Evolutionary conservation across 2,113 vertebrate species (phyloP), one percentile per base, ranked within the genome.

Genomic region (Nettapus auritus): DNA sequence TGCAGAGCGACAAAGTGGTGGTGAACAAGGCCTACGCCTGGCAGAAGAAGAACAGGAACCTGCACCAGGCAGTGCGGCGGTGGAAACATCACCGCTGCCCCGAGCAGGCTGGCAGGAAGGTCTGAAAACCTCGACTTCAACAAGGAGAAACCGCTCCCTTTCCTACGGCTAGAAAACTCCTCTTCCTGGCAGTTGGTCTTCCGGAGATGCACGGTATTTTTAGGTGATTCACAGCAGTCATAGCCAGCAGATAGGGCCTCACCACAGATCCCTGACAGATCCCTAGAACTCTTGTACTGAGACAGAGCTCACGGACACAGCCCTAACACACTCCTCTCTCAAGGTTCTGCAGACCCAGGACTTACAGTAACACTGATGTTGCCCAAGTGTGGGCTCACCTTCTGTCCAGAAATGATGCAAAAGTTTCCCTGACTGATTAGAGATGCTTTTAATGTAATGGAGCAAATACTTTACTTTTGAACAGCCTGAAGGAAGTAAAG

Each of bases 1-100:
- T 98, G 60, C 98, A 98, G 60, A 98, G 98, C 17, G 98, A 97
- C 81, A 96, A 93, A 60, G 88, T 96, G 93, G 97, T 99, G 86
- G 98, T 99, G 92, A 98, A 98, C 71, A 98, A 97, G 73, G 98
- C 98, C 78, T 99, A 98, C 1, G 95, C 96, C 55, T 99, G 98
- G 98, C 98, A 98, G 78, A 97, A 93, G 94, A 98, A 90, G 74
- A 98, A 98, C 97, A 97, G 97, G 87, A 98, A 98, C 90, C 97
- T 99, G 74, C 97, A 97, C 85, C 97, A 97, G 80, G 98, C 98
- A 0, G 91, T 98, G 5, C 55, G 97, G 46, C 98, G 98, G 90
- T 98, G 98, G 98, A 98, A 98, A 75, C 97, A 97, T 21, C 98
- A 98, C 86, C 97, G 95, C 75, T 98, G 98, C 86, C 97, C 98